Evolutionary conservation across 2,113 vertebrate species (phyloP), one percentile per base, ranked within the genome.

Genomic region (Pterocles gutturalis): DNA sequence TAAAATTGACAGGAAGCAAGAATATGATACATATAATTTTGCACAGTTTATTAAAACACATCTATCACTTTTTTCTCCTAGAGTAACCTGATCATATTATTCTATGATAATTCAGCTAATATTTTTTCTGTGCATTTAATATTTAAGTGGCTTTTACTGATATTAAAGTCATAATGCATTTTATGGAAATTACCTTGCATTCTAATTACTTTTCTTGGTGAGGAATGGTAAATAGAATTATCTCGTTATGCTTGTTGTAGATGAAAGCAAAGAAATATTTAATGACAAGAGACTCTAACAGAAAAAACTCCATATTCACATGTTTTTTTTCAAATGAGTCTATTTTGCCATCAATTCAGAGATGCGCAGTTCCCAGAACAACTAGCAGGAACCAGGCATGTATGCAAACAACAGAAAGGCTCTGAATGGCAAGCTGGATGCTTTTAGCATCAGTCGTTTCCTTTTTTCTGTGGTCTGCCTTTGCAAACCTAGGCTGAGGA

Each of bases 1-100:
- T 99, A 99, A 99, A 99, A 99, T 98, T 99, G 99, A 99, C 98
- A 99, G 97, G 97, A 98, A 98, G 98, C 98, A 98, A 97, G 97
- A 97, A 97, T 96, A 97, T 96, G 96, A 98, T 94, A 96, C 97
- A 97, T 97, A 98, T 97, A 98, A 97, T 98, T 98, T 98, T 98
- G 96, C 97, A 97, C 93, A 87, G 97, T 98, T 99, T 99, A 99
- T 99, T 99, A 99, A 99, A 98, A 99, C 94, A 97, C 98, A 98
- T 98, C 96, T 96, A 97, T 98, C 97, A 98, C 65, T 79, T 89
- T 93, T 96, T 96, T 43, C 93, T 94, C 90, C 90, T 89, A 83
- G 97, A 98, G 97, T 97, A 98, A 98, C 94, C 96, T 97, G 96
- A 98, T 97, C 97, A 96, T 98, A 97, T 98, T 97, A 97, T 98